Percentiles rank a stretch among this genome's conserved stretches.
Conservation (phyloP, 2,113 vertebrate genomes). For the Sinocyclocheilus maitianheensis region DNA sequence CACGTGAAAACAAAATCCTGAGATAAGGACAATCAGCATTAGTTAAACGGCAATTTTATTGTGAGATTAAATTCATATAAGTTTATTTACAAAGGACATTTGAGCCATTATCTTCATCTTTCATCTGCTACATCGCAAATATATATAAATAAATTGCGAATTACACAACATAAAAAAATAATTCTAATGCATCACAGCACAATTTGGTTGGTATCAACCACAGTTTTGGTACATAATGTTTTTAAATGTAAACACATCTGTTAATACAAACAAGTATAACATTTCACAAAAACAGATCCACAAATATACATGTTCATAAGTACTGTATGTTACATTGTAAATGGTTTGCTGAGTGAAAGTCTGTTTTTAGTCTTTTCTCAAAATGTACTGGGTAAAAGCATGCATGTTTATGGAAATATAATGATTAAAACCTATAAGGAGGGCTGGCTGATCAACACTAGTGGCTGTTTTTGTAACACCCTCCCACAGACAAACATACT, state of each 20-base stretch:
- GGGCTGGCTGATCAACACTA: constrained; percentile 10
- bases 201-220: background rate
- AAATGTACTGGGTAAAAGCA: background rate
- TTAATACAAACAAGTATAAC: constrained; percentile 7
- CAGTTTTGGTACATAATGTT: background rate
- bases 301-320: constrained; percentile 1
- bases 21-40: constrained; percentile 4
- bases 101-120: background rate
- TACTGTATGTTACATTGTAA: background rate
- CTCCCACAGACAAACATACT: constrained; percentile 1
- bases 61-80: constrained; percentile 19
- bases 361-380: background rate
- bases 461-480: background rate
- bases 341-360: background rate
- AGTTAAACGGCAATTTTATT: background rate
- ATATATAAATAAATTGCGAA: background rate
- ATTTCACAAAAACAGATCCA: constrained; percentile 36
- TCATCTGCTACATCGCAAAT: background rate
- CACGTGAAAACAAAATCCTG: background rate
- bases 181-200: constrained; percentile 15
- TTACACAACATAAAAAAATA: constrained; percentile 1
- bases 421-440: background rate
- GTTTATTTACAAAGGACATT: constrained; percentile 24
- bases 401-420: background rate
- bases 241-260: constrained; percentile 27